Conservation (phyloP, 2,113 vertebrate species). For the Nothoprocta pentlandii region DNA sequence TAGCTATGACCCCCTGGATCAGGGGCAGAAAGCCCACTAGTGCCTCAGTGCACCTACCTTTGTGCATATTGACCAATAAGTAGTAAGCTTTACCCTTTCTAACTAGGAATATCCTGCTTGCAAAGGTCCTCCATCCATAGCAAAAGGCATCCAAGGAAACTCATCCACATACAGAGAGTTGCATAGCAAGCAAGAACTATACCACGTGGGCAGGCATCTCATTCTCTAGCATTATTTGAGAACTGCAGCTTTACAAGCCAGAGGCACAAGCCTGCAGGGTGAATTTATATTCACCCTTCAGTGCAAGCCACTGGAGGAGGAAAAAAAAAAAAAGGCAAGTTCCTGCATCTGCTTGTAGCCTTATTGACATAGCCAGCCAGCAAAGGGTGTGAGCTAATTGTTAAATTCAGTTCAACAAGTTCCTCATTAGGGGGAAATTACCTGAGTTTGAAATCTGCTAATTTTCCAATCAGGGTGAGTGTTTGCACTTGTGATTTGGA, state of each 20-base stretch:
- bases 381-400: slow-evolving; percentile 82
- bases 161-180: background rate
- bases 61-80: background rate
- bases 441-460: slow-evolving; percentile 84
- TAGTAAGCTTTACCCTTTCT: background rate
- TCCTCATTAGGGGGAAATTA: slow-evolving; percentile 86
- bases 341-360: background rate
- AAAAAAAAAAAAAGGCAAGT: background rate
- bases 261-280: background rate
- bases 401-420: slow-evolving; percentile 87
- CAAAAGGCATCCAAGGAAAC: background rate
- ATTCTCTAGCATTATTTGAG: background rate
- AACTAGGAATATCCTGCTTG: background rate
- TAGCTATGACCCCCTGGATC: rapidly evolving
- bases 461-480: slow-evolving; percentile 88
- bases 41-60: background rate
- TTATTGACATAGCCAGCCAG: slow-evolving; percentile 52
- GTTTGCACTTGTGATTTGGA: slow-evolving; percentile 86
- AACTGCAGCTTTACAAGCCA: background rate
- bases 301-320: background rate
- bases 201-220: background rate
- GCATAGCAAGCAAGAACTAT: background rate
- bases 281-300: background rate
- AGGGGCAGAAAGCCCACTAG: rapidly evolving
- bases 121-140: background rate